Evolutionary conservation across 2,113 vertebrate species (phyloP), one percentile per base, ranked within the genome.

Genomic region (Sceloporus undulatus): DNA sequence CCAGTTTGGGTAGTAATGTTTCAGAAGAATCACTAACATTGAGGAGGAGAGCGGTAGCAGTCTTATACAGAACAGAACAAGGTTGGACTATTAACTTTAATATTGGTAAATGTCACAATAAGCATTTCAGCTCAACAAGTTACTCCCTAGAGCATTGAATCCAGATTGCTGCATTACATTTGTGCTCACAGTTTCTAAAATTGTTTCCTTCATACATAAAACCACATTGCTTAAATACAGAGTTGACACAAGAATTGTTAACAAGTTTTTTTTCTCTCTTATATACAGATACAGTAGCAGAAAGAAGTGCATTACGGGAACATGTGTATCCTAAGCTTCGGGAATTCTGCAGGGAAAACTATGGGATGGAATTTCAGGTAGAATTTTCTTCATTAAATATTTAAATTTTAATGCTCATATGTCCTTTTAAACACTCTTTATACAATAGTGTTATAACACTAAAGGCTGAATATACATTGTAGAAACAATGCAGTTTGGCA

Each of bases 321-420:
- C 98, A 99, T 5, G 98, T 99, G 76, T 99, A 99, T 95, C 99
- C 99, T 83, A 99, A 99, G 91, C 96, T 99, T 88, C 97, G 99
- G 92, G 99, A 99, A 97, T 99, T 99, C 97, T 99, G 99, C 97
- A 97, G 99, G 95, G 99, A 99, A 96, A 99, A 99, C 95, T 99
- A 99, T 93, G 98, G 98, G 77, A 97, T 99, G 95, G 99, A 99
- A 96, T 99, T 99, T 95, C 99, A 99, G 98, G 99, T 99, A 97
- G 66, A 40, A 66, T 85, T 90, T 3, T 0, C 27, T 65, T 16
- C 85, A 2, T 82, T 91, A 82, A 89, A 84, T 89, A 19, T 88
- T 66, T 65, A 59, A 48, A 19, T 34, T 0, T 13, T 34, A 3
- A 27, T n/a, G 38, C 29, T 48, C 18, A 21, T 59, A 16, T 23